phyloP scores from a whole-genome alignment of 2,113 vertebrate genomes.

The Phocoena phocoena region DNA sequence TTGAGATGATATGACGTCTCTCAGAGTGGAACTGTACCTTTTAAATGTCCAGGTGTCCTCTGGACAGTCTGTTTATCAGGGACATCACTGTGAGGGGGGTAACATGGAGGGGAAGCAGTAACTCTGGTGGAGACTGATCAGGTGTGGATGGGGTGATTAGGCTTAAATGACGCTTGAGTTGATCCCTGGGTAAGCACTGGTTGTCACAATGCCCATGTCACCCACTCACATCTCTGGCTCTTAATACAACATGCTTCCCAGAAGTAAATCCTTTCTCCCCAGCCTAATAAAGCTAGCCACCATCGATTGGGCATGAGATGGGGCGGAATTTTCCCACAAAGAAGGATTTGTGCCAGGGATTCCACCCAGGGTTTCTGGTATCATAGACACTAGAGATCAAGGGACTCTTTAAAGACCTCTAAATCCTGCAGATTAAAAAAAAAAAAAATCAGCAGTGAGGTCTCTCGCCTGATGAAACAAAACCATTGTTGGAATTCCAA shows the following conservation, averaged over 20 bases:
- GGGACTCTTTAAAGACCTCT: not conserved
- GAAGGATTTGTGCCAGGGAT: not conserved
- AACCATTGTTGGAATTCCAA: not conserved
- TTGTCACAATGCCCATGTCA: not conserved
- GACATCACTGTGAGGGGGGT: not conserved
- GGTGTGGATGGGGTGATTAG: not conserved
- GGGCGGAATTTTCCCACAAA: not conserved
- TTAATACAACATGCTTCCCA: not conserved
- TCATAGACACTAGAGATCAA: not conserved
- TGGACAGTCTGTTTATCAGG: not conserved
- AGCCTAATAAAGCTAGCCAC: not conserved
- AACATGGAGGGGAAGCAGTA: not conserved
- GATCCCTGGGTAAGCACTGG: not conserved
- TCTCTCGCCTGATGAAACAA: not conserved
- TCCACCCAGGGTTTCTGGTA: not conserved
- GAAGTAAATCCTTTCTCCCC: not conserved
- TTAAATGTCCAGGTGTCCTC: not conserved
- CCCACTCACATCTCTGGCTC: too few species aligned
- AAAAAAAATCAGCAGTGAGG: not conserved
- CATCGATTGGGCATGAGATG: accelerated
- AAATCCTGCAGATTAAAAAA: not conserved
- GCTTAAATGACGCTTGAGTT: not conserved
- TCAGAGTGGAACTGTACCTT: not conserved
- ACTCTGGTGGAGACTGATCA: not conserved
- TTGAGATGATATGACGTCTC: not conserved